phyloP scores from a whole-genome alignment of 2,113 vertebrate species.

The Ancistrus triradiatus region DNA sequence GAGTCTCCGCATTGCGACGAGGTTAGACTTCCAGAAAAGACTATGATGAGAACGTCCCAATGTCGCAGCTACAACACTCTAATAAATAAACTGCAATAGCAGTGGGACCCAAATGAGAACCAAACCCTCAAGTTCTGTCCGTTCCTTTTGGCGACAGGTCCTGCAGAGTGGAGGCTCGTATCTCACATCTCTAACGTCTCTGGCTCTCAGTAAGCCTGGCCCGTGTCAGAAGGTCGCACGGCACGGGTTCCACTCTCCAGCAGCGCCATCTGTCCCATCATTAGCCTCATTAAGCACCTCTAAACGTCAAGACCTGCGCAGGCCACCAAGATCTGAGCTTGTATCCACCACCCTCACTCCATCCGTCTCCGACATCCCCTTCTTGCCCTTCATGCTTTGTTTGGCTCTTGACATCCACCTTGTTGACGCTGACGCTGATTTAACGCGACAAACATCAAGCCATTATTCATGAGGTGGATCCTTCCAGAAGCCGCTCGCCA shows the following conservation, averaged over 20 bases:
- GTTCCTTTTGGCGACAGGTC: too few relatives aligned
- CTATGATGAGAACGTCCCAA: too few relatives aligned
- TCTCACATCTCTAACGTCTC: conserved; percentile 25
- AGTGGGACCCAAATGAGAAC: not conserved
- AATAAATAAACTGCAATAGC: not conserved
- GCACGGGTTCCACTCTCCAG: conserved; percentile 50
- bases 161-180: conserved; percentile 24
- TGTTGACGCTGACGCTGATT: conserved; percentile 11
- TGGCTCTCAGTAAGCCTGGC: conserved; percentile 20
- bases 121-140: too few relatives aligned
- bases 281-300: conserved; percentile 69
- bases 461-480: too few relatives aligned
- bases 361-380: not conserved
- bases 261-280: conserved; percentile 71
- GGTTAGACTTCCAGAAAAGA: too few relatives aligned
- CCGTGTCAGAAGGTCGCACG: conserved; percentile 42
- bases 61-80: too few relatives aligned
- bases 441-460: too few relatives aligned
- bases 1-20: too few relatives aligned
- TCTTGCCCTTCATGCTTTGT: not conserved
- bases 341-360: conserved; percentile 2
- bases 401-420: conserved; percentile 11
- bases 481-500: too few relatives aligned
- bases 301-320: conserved; percentile 59
- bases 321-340: conserved; percentile 20